These are phyloP conservation scores for Melitaea cinxia DNA, from an alignment of 1,140 invertebrate species.

Conservation along the genomic window DNA sequence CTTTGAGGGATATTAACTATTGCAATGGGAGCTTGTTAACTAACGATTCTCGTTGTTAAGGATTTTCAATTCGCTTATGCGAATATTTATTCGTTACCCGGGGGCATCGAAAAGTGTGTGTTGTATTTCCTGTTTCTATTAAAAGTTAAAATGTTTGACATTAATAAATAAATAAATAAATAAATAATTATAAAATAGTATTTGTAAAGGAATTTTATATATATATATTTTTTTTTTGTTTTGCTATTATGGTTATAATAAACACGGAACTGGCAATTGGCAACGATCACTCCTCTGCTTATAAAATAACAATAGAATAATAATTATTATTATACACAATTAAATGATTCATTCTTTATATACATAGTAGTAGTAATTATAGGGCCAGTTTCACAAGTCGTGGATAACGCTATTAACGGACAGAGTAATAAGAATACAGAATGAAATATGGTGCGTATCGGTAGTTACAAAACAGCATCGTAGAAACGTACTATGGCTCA, in stretches of 20 bases:
- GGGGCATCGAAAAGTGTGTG: not conserved
- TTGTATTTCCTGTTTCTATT: not conserved
- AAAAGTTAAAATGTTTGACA: not conserved
- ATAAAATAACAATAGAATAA: conserved; percentile 22
- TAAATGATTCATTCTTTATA: not conserved
- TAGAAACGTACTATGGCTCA: no score
- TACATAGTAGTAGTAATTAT: not conserved
- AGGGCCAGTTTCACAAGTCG: no score
- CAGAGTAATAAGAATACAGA: no score
- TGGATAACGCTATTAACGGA: no score
- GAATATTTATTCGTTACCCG: not conserved
- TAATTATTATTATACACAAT: no score
- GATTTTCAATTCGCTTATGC: not conserved
- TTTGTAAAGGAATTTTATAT: no score
- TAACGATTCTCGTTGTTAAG: conserved; percentile 1
- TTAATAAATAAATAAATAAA: not conserved
- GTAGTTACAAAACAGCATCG: no score
- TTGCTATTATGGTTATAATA: conserved; percentile 14
- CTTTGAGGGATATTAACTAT: conserved; percentile 20
- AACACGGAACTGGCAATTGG: conserved; percentile 26
- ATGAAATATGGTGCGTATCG: no score
- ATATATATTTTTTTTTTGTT: no score
- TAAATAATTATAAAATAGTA: no score
- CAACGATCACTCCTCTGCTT: conserved; percentile 18
- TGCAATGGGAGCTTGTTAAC: not conserved